Conservation (phyloP, 1,140 invertebrate species). For the Pseudomyrmex sp. region DNA sequence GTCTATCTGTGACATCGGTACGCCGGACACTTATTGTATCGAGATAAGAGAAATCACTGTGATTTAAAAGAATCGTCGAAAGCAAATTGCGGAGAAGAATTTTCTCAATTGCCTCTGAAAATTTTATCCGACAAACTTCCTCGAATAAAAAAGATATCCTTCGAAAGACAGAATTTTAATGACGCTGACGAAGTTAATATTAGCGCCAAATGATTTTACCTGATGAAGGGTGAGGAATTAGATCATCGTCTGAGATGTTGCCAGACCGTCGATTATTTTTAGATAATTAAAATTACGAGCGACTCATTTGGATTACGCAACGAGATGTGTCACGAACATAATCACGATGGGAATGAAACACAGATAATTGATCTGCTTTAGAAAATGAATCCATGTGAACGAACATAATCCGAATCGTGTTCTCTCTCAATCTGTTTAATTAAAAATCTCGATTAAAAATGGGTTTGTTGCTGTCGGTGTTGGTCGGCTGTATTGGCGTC, state of each 20-base stretch:
- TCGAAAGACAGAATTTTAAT: background rate
- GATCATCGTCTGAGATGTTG: conserved; percentile 43
- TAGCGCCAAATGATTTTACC: conserved; percentile 15
- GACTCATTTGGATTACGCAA: conserved; percentile 34
- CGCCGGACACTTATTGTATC: background rate
- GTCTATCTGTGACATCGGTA: conserved; percentile 23
- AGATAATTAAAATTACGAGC: conserved; percentile 46
- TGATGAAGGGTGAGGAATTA: conserved; percentile 34
- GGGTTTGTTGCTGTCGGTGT: conserved; percentile 89
- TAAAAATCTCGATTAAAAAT: conserved; percentile 79
- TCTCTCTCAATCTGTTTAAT: background rate
- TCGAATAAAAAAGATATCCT: background rate
- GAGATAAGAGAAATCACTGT: background rate
- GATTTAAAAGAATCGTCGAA: background rate
- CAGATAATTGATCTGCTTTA: background rate
- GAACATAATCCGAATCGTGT: background rate
- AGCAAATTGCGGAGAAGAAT: background rate
- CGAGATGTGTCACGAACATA: background rate
- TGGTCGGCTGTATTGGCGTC: conserved; percentile 90
- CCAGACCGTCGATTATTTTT: conserved; percentile 50
- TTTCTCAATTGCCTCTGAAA: background rate
- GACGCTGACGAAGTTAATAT: conserved; percentile 27
- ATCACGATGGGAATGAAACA: background rate
- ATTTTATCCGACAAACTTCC: background rate
- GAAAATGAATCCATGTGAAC: background rate